Percentiles rank a stretch among this genome's conserved stretches.
These are phyloP conservation scores for Nemapogon koenigi DNA, from an alignment of 2,888 invertebrate genomes.

Conservation along the genomic window DNA sequence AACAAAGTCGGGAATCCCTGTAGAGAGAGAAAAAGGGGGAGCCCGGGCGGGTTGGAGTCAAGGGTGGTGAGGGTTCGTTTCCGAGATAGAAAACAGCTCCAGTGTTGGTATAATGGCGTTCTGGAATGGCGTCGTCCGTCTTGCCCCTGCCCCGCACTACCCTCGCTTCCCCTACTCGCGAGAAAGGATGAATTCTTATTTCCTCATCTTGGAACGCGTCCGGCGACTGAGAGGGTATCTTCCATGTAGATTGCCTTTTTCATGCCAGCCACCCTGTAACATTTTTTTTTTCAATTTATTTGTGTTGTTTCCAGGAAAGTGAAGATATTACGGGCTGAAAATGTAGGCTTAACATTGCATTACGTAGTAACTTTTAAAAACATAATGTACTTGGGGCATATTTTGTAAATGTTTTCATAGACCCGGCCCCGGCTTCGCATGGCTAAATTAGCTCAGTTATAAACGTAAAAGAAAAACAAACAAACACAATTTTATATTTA, in stretches of 20 bases:
- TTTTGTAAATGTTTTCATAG: too few relatives aligned
- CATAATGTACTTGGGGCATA: too few relatives aligned
- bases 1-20: conserved; percentile 60
- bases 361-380: too few relatives aligned
- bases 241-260: conserved; percentile 64
- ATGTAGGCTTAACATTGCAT: too few relatives aligned
- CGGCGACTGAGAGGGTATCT: conserved; percentile 32
- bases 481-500: too few relatives aligned
- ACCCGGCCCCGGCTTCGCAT: too few relatives aligned
- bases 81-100: conserved; percentile 68
- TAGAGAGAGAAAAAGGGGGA: conserved; percentile 25
- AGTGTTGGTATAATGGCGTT: conserved; percentile 73
- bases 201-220: conserved; percentile 59
- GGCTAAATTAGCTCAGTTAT: too few relatives aligned
- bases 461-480: too few relatives aligned
- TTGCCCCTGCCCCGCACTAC: conserved; percentile 51
- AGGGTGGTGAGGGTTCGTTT: conserved; percentile 44
- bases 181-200: conserved; percentile 66
- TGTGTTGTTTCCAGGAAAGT: conserved; percentile 6
- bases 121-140: conserved; percentile 76
- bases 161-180: conserved; percentile 36
- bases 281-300: conserved; percentile 6
- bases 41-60: conserved; percentile 26
- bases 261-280: conserved; percentile 28
- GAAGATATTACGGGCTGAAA: too few relatives aligned